Percentiles rank a stretch among this genome's conserved stretches.
phyloP scores from a whole-genome alignment of 2,797 vertebrate genomes.

The Danionella dracula region DNA sequence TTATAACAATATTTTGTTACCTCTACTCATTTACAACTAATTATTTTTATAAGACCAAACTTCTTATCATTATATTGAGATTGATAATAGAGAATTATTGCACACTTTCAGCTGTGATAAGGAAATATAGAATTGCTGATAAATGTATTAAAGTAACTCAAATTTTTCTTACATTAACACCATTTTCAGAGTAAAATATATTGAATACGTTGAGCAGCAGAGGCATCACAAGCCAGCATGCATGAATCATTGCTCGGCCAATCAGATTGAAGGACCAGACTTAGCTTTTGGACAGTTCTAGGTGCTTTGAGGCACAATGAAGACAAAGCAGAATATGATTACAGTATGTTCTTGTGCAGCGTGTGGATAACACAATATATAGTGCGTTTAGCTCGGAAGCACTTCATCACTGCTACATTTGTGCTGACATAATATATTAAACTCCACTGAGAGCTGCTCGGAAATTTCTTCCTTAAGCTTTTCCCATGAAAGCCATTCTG shows the following conservation, averaged over 20 bases:
- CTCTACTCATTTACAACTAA: too few relatives aligned
- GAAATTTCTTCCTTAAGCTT: neutral
- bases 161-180: too few relatives aligned
- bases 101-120: too few relatives aligned
- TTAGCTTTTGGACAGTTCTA: neutral
- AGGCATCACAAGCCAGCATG: too few relatives aligned
- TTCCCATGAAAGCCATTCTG: slow-evolving; percentile 22
- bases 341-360: neutral
- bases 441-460: slow-evolving; percentile 5
- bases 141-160: too few relatives aligned
- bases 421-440: slow-evolving; percentile 15
- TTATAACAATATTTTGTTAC: too few relatives aligned
- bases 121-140: too few relatives aligned
- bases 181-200: too few relatives aligned
- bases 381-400: neutral
- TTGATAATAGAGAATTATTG: too few relatives aligned
- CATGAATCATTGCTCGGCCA: neutral
- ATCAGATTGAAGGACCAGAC: neutral
- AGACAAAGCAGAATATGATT: neutral
- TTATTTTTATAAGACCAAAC: too few relatives aligned
- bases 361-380: neutral
- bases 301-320: neutral
- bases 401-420: slow-evolving; percentile 18
- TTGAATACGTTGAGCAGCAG: too few relatives aligned
- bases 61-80: too few relatives aligned